Evolutionary conservation across 1,140 invertebrate genomes (phyloP), one percentile per base, ranked within the genome.

Genomic region (Holotrichia oblita): DNA sequence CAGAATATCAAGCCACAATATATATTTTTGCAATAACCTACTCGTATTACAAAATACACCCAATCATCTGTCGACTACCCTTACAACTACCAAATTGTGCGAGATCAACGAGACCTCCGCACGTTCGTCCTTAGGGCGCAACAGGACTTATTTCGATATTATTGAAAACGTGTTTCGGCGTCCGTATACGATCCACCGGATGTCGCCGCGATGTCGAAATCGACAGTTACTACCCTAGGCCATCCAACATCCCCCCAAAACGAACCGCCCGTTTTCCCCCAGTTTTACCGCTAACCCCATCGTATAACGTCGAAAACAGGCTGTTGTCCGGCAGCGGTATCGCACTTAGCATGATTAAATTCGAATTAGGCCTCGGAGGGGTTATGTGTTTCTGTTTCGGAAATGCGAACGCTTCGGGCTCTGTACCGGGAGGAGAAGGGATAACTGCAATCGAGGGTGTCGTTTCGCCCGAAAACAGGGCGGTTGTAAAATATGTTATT

Each of bases 301-400:
- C 40, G 40, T 41, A 12, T 48, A 48, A 10, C 44, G 44, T 48
- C 44, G 44, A 48, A 48, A 48, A 48, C 41, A 42, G 41, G 41
- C 44, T 48, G 44, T 12, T 48, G 44, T 48, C 44, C 44, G 12
- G 44, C n/a, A n/a, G n/a, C 44, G 44, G 44, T 48, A 48, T 48
- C n/a, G 44, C 44, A 48, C 44, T 48, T 48, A 48, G 44, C 44
- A 48, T 48, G 44, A 48, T 48, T 48, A 48, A 48, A 48, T 48
- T 48, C 12, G 44, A 48, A 48, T 48, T 48, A 48, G 12, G 44
- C 44, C 12, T n/a, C 12, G 12, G 12, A 48, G 44, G 44, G 44
- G 7, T n/a, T n/a, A 3, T 8, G 8, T n/a, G 44, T 48, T 48
- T 12, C n/a, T n/a, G 44, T 12, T 42, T 42, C 12, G 44, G n/a